Evolutionary conservation across 2,113 vertebrate genomes (phyloP).

Genomic region (Furnarius figulus): DNA sequence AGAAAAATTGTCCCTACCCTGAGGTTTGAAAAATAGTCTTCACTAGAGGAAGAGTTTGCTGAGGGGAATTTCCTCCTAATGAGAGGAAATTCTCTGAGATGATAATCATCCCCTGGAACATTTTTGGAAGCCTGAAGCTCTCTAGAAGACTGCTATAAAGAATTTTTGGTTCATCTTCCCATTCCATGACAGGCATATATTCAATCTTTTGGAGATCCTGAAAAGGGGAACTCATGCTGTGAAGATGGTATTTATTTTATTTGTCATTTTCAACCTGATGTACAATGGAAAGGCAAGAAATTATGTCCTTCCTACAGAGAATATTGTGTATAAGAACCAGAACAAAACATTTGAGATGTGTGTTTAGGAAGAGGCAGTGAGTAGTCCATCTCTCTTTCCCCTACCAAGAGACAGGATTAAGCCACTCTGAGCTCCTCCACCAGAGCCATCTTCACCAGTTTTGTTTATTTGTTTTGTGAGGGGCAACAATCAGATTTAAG

Average conservation of each 20-base stretch:
- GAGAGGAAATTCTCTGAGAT: not conserved
- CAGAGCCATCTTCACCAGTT: not conserved
- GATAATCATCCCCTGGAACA: not conserved
- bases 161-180: not conserved
- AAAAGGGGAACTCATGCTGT: not conserved
- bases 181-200: not conserved
- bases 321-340: not conserved
- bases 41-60: not conserved
- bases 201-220: not conserved
- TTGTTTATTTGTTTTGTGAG: not conserved
- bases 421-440: not conserved
- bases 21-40: conserved; percentile 29
- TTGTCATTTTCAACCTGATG: not conserved
- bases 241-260: not conserved
- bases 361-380: not conserved
- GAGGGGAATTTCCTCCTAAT: not conserved
- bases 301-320: not conserved
- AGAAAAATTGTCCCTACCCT: conserved; percentile 4
- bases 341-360: not conserved
- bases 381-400: not conserved
- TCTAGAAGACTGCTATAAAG: not conserved
- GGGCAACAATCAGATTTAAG: not conserved
- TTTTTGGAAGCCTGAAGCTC: not conserved
- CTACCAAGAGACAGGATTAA: not conserved
- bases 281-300: not conserved